These are phyloP conservation scores for Desmophyllum pertusum DNA, from an alignment of 92 coral and sea anemone species.

Conservation along the genomic window DNA sequence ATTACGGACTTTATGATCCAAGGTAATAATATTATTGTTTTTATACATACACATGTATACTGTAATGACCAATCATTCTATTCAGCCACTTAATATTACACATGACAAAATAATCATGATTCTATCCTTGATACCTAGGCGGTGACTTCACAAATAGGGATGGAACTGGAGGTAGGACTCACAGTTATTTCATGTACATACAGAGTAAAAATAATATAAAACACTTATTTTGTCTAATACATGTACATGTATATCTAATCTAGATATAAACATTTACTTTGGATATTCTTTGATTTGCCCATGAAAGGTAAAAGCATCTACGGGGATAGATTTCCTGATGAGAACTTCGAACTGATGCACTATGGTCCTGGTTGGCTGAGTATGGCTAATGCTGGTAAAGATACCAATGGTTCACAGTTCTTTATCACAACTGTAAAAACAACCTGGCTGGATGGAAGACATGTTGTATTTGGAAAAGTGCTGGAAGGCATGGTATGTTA, in stretches of 20 bases:
- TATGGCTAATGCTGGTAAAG: constrained; percentile 98
- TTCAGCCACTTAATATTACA: neutral
- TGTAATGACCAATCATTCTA: neutral
- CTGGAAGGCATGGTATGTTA: constrained; percentile 90
- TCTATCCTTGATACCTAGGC: neutral
- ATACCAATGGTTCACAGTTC: constrained; percentile 96
- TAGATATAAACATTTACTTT: neutral
- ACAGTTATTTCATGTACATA: too few relatives aligned
- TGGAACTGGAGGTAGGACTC: constrained; percentile 82
- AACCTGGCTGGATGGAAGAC: constrained; percentile 91
- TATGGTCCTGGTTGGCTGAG: constrained; percentile 91
- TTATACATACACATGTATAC: neutral
- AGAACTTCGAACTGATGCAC: constrained; percentile 80
- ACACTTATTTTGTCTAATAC: too few relatives aligned
- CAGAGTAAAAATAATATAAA: too few relatives aligned
- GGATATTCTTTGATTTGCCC: neutral
- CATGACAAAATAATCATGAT: neutral
- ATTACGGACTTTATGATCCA: constrained; percentile 87
- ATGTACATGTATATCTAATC: too few relatives aligned
- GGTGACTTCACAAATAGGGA: constrained; percentile 17
- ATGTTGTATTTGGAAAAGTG: constrained; percentile 93
- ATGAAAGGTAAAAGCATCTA: constrained; percentile 81
- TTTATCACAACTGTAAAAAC: constrained; percentile 93
- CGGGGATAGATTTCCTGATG: constrained; percentile 85
- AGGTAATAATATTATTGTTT: constrained; percentile 45